Base-by-base conservation (phyloP, 2,113 vertebrate species). In the Bufo gargarizans region DNA sequence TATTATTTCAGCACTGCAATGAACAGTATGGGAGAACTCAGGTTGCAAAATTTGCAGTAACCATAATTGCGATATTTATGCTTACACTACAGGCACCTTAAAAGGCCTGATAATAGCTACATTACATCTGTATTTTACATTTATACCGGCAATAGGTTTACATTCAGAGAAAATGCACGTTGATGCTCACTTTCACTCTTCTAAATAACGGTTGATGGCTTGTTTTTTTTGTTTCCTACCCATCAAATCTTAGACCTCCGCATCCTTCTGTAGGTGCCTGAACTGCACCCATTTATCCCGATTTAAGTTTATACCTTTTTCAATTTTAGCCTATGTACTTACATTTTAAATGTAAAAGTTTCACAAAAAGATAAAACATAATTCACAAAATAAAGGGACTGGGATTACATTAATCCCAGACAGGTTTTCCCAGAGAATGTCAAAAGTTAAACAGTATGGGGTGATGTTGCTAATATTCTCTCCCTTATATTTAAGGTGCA, bases 381-480 rank as follows among this genome's bases (percentile, higher is more conserved):
- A 79, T 80, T 69, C 63, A 6, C 78, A 50, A 13, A 45, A 16
- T 59, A 22, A 12, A 77, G 10, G 77, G n/a, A 78, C 74, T 84
- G 82, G 87, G 87, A 19, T 89, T 89, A 89, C 82, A 89, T 89
- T 89, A 89, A 89, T 84, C 55, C 72, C 72, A 77, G 74, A 69
- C 17, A 82, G 17, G 22, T 72, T 69, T 80, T 83, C 47, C 45
- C 56, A 55, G 22, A 33, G 47, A 72, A n/a, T 59, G 71, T 80
- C 4, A 58, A 67, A 79, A 8, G 22, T 9, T 65, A 65, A 53
- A 55, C 3, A 67, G 50, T 67, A 43, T 78, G 11, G 33, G n/a
- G 14, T 33, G 6, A 79, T 86, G 67, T 87, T 80, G 74, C 55
- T 77, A 77, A 65, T 65, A 80, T 80, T 69, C 16, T 81, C 69